Percentiles rank a stretch among this genome's conserved stretches.
phyloP scores from a whole-genome alignment of 2,113 vertebrate species.

The Procavia capensis region DNA sequence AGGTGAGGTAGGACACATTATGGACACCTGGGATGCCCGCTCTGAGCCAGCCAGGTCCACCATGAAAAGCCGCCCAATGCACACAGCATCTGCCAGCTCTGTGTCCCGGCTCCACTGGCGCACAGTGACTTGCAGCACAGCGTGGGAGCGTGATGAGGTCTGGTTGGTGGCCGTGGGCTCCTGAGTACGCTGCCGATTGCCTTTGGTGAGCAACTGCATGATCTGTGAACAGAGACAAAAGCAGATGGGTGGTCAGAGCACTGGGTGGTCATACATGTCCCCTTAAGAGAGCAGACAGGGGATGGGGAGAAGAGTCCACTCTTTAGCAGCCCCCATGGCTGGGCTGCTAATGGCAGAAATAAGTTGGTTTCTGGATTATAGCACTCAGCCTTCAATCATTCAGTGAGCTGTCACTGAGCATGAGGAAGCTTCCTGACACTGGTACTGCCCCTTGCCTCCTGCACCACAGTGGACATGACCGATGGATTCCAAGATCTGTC shows the following conservation, averaged over 20 bases:
- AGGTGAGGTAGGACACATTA: fast-evolving
- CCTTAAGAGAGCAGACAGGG: background rate
- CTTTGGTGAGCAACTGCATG: conserved; percentile 84
- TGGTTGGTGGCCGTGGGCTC: conserved; percentile 85
- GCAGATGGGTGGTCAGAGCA: fast-evolving
- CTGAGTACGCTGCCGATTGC: conserved; percentile 85
- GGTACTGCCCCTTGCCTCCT: fast-evolving
- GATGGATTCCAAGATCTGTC: background rate
- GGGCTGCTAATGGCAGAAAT: background rate
- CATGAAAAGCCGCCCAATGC: conserved; percentile 84
- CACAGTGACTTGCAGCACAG: conserved; percentile 84
- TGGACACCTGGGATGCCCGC: conserved; percentile 83
- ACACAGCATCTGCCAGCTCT: conserved; percentile 33
- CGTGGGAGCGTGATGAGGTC: conserved; percentile 82
- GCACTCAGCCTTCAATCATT: background rate
- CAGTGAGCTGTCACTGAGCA: fast-evolving
- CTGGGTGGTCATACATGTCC: fast-evolving
- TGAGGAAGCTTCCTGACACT: no score
- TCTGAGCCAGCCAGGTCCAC: conserved; percentile 85
- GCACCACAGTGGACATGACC: background rate
- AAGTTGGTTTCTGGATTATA: background rate
- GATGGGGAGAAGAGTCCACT: background rate
- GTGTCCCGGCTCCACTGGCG: conserved; percentile 60
- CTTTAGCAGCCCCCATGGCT: no score
- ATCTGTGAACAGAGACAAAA: conserved; percentile 64